Evolutionary conservation across 2,113 vertebrate genomes (phyloP).

Genomic region (Bucco capensis): DNA sequence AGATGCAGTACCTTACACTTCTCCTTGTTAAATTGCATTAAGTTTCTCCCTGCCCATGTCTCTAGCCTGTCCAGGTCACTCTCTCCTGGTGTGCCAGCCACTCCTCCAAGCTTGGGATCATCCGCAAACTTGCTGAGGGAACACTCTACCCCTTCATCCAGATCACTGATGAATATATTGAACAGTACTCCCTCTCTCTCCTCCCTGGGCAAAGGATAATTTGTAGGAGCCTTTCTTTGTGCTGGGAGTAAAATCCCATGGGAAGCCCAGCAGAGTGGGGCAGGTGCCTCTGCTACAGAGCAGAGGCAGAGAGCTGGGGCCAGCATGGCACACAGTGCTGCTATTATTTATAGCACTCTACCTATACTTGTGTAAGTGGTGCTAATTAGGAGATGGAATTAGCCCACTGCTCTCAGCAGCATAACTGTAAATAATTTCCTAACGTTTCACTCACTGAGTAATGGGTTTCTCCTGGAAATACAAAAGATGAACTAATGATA

Average conservation of each 20-base stretch:
- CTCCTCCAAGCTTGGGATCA: too few species aligned
- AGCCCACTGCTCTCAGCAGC: constrained; percentile 51
- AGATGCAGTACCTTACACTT: too few species aligned
- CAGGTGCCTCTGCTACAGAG: not conserved
- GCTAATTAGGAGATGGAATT: constrained; percentile 68
- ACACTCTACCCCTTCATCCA: too few species aligned
- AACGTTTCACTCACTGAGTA: constrained; percentile 22
- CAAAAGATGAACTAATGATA: constrained; percentile 65
- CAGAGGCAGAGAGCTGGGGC: not conserved
- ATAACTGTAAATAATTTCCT: constrained; percentile 68
- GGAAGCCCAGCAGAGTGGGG: constrained; percentile 24
- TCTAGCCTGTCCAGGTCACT: too few species aligned
- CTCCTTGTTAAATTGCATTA: too few species aligned
- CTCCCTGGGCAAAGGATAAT: not conserved
- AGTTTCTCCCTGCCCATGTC: too few species aligned
- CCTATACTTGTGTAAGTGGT: constrained; percentile 51
- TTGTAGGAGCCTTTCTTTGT: not conserved
- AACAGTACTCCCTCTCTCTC: not conserved
- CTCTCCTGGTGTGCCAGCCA: too few species aligned
- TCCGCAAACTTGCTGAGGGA: too few species aligned
- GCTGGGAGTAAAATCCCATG: not conserved
- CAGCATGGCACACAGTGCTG: not conserved
- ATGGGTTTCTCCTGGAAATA: constrained; percentile 64
- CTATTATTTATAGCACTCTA: constrained; percentile 44
- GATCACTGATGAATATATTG: too few species aligned